phyloP scores from a whole-genome alignment of 2,888 invertebrate species.

The Drosophila melanosoma region DNA sequence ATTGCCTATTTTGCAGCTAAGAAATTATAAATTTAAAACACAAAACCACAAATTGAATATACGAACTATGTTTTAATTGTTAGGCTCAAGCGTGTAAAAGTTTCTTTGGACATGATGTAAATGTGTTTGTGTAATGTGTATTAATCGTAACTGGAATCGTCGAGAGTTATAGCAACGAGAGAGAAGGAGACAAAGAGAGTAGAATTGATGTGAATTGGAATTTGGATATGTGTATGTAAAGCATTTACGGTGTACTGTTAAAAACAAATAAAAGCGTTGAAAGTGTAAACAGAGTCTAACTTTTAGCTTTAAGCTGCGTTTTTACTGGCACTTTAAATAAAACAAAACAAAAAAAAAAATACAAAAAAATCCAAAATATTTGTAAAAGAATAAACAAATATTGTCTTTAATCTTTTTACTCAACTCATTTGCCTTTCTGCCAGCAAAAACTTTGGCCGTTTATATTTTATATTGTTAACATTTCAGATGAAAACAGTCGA shows the following conservation, averaged over 20 bases:
- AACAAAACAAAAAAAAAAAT: conserved; percentile 27
- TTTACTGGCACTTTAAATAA: conserved; percentile 83
- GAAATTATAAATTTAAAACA: conserved; percentile 20
- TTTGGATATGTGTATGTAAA: conserved; percentile 52
- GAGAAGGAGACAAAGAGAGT: conserved; percentile 16
- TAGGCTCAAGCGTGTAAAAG: conserved; percentile 55
- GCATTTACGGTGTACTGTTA: conserved; percentile 73
- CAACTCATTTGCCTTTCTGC: neutral
- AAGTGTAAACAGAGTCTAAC: conserved; percentile 81
- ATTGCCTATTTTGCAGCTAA: conserved; percentile 65
- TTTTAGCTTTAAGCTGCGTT: conserved; percentile 82
- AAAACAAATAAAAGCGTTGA: conserved; percentile 72
- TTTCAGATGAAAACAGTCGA: conserved; percentile 17
- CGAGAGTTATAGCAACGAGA: conserved; percentile 21
- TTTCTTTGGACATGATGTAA: conserved; percentile 29
- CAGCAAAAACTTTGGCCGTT: neutral
- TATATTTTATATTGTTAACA: neutral
- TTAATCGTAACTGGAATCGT: conserved; percentile 48
- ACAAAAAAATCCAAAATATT: conserved; percentile 66
- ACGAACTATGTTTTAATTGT: conserved; percentile 41
- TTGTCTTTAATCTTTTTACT: conserved; percentile 12
- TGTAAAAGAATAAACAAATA: conserved; percentile 55
- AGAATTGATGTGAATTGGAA: conserved; percentile 41
- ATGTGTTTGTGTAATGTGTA: conserved; percentile 64
- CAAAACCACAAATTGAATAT: conserved; percentile 13